These are phyloP conservation scores for Gymnobelideus leadbeateri DNA, from an alignment of 2,113 vertebrate genomes.

Conservation along the genomic window DNA sequence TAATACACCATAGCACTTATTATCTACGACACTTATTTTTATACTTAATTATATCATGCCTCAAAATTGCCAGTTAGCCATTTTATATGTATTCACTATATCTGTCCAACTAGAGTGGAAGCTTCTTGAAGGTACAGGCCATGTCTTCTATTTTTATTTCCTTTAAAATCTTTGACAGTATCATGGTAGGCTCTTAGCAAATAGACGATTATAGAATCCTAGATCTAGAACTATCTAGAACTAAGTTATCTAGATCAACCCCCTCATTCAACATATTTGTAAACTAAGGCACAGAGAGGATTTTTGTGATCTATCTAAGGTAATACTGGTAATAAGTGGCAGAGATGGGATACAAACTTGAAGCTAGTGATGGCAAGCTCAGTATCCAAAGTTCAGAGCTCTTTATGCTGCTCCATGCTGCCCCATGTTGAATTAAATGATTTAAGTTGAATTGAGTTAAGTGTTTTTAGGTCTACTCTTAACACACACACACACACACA, in stretches of 20 bases:
- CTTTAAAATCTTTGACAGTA: not conserved
- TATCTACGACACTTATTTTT: not conserved
- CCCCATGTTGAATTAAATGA: not conserved
- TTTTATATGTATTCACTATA: not conserved
- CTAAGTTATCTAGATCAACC: not conserved
- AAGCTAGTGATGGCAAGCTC: not conserved
- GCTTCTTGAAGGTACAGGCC: not conserved
- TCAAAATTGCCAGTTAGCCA: not conserved
- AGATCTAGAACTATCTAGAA: not conserved
- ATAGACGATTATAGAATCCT: not conserved
- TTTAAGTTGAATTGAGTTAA: not conserved
- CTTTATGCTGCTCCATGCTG: not conserved
- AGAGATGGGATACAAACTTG: not conserved
- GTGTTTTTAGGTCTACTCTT: not conserved
- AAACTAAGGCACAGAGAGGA: not conserved
- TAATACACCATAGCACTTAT: not conserved
- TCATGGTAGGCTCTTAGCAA: not conserved
- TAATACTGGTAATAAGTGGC: not conserved
- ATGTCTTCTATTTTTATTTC: not conserved
- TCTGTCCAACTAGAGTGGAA: not conserved
- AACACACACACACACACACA: too few relatives aligned
- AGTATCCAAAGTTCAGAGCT: not conserved
- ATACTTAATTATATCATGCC: not conserved
- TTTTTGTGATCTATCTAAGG: not conserved
- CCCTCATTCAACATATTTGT: not conserved